phyloP scores from a whole-genome alignment of 2,797 vertebrate species.

The Salmo trutta region DNA sequence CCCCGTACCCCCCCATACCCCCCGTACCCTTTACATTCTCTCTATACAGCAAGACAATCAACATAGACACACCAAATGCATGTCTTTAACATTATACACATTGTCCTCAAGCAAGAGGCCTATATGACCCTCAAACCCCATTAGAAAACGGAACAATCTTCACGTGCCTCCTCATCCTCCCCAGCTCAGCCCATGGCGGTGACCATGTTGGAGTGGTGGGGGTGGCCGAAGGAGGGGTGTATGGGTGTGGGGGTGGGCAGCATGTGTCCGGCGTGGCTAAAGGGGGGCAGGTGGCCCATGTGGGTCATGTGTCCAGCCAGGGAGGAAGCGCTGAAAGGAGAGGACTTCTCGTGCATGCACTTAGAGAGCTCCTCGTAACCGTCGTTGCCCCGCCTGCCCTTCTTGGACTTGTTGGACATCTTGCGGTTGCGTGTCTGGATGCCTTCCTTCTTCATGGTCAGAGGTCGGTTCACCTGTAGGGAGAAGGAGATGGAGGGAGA shows the following conservation, averaged over 20 bases:
- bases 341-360: slow-evolving; percentile 89
- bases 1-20: slow-evolving; percentile 13
- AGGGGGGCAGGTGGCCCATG: slow-evolving; percentile 88
- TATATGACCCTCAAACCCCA: slow-evolving; percentile 33
- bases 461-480: slow-evolving; percentile 91
- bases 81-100: slow-evolving; percentile 52
- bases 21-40: slow-evolving; percentile 27
- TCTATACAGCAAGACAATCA: slow-evolving; percentile 47
- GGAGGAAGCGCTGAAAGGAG: slow-evolving; percentile 86
- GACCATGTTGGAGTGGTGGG: slow-evolving; percentile 94
- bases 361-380: slow-evolving; percentile 92
- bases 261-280: slow-evolving; percentile 94
- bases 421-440: slow-evolving; percentile 98
- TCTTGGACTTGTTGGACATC: slow-evolving; percentile 99
- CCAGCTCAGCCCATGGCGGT: slow-evolving; percentile 90
- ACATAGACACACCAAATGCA: slow-evolving; percentile 40
- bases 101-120: slow-evolving; percentile 27
- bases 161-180: background rate
- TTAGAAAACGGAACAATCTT: slow-evolving; percentile 28
- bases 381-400: slow-evolving; percentile 84
- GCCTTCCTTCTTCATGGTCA: slow-evolving; percentile 99
- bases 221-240: slow-evolving; percentile 92
- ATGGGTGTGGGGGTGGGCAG: slow-evolving; percentile 92
- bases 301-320: slow-evolving; percentile 87
- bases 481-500: slow-evolving; percentile 4